These are phyloP conservation scores for Chalcosyrphus nemorum DNA, from an alignment of 2,888 invertebrate genomes.

Conservation along the genomic window DNA sequence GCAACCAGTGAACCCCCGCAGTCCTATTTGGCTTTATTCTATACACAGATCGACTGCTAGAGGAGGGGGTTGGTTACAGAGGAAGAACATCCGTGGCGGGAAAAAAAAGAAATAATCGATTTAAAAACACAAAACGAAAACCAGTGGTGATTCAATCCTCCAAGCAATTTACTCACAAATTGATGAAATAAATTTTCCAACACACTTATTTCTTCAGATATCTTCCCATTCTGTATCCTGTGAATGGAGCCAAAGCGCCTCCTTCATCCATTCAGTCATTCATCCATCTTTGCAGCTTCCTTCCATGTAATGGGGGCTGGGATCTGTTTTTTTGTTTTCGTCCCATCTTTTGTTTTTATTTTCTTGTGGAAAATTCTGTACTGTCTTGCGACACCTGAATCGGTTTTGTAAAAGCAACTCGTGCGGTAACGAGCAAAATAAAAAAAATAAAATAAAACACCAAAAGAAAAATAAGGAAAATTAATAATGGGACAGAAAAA, in stretches of 20 bases:
- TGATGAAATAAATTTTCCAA: constrained; percentile 81
- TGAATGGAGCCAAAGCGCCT: neutral
- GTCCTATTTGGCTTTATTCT: constrained; percentile 26
- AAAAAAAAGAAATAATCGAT: constrained; percentile 65
- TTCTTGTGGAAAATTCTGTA: constrained; percentile 32
- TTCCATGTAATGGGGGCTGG: constrained; percentile 36
- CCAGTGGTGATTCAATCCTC: constrained; percentile 77
- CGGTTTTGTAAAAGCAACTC: constrained; percentile 53
- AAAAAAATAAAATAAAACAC: constrained; percentile 10
- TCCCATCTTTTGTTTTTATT: constrained; percentile 46
- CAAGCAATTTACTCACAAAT: constrained; percentile 81
- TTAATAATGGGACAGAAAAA: constrained; percentile 43
- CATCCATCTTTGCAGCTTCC: constrained; percentile 36
- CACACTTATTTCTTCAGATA: constrained; percentile 77
- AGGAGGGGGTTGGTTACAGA: too few relatives aligned
- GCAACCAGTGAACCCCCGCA: constrained; percentile 33
- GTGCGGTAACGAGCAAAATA: constrained; percentile 38
- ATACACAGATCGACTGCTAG: neutral
- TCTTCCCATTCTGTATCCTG: neutral
- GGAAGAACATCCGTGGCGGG: constrained; percentile 1
- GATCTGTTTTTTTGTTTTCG: constrained; percentile 39
- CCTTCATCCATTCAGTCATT: constrained; percentile 24
- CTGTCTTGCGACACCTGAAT: constrained; percentile 67
- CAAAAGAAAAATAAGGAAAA: constrained; percentile 24
- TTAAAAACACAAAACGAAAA: constrained; percentile 67